phyloP scores from a whole-genome alignment of 1,140 invertebrate genomes.

The Orchesella cincta region DNA sequence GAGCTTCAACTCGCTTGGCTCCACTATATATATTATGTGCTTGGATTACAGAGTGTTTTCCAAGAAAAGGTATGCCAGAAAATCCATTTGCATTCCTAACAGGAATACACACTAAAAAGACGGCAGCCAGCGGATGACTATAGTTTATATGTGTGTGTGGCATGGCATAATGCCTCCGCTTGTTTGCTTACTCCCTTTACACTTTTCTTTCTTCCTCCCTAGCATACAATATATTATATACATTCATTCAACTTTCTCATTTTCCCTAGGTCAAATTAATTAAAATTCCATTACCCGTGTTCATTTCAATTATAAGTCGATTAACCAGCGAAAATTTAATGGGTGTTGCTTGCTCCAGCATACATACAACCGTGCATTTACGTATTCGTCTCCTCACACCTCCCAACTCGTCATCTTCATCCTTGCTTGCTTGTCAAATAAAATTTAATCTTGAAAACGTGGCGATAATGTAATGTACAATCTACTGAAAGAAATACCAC shows the following conservation, averaged over 20 bases:
- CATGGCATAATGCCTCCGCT: no score
- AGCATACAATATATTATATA: neutral
- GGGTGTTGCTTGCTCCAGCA: neutral
- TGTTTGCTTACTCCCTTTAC: constrained; percentile 6
- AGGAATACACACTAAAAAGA: constrained; percentile 5
- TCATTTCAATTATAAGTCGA: constrained; percentile 19
- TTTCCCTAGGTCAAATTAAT: constrained; percentile 15
- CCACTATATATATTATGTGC: no score
- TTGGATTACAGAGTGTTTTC: no score
- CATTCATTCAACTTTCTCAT: neutral
- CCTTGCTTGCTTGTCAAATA: no score
- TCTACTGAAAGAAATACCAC: no score
- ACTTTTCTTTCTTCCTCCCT: neutral
- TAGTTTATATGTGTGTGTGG: no score
- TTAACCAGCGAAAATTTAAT: constrained; percentile 10
- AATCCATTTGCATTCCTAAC: constrained; percentile 17
- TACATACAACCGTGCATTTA: no score
- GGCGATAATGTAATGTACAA: no score
- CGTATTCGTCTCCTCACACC: neutral
- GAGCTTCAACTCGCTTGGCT: no score
- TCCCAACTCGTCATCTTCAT: no score
- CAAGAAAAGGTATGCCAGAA: neutral
- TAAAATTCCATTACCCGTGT: constrained; percentile 11
- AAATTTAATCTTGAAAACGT: no score
- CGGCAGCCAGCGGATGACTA: no score